Evolutionary conservation across 2,113 vertebrate genomes (phyloP).

Genomic region (Leptocoma aspasia): DNA sequence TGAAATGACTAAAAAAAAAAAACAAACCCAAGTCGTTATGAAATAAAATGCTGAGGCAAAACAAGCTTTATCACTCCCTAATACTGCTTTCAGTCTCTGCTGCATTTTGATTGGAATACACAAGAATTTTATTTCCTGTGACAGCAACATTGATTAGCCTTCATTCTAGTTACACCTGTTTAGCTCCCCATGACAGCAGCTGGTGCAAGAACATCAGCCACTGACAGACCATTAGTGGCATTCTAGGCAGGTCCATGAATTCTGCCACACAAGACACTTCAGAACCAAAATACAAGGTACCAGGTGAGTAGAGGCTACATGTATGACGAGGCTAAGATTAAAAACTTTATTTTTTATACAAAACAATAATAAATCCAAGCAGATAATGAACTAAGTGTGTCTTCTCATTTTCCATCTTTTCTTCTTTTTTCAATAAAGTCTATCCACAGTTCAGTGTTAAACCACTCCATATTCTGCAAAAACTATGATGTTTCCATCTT

Average conservation of each 20-base stretch:
- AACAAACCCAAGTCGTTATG: not conserved
- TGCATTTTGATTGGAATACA: not conserved
- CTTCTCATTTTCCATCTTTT: conserved; percentile 10
- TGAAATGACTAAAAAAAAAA: not conserved
- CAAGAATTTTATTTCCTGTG: not conserved
- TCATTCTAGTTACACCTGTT: not conserved
- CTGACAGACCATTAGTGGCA: not conserved
- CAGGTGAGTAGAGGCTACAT: not conserved
- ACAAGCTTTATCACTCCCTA: not conserved
- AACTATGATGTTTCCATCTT: conserved; percentile 98
- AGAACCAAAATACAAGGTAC: not conserved
- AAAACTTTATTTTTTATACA: conserved; percentile 69
- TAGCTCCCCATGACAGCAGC: not conserved
- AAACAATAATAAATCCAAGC: conserved; percentile 61
- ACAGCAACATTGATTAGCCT: not conserved
- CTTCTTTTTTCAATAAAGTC: conserved; percentile 5
- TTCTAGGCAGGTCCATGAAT: not conserved
- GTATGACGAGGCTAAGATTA: conserved; percentile 1
- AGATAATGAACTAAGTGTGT: conserved; percentile 3
- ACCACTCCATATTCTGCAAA: conserved; percentile 25
- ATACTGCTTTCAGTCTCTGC: not conserved
- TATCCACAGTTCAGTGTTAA: conserved; percentile 56
- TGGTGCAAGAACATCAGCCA: not conserved
- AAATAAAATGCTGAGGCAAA: not conserved
- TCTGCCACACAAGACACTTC: not conserved